Evolutionary conservation across 2,888 invertebrate species (phyloP).

Genomic region (Oligia latruncula): DNA sequence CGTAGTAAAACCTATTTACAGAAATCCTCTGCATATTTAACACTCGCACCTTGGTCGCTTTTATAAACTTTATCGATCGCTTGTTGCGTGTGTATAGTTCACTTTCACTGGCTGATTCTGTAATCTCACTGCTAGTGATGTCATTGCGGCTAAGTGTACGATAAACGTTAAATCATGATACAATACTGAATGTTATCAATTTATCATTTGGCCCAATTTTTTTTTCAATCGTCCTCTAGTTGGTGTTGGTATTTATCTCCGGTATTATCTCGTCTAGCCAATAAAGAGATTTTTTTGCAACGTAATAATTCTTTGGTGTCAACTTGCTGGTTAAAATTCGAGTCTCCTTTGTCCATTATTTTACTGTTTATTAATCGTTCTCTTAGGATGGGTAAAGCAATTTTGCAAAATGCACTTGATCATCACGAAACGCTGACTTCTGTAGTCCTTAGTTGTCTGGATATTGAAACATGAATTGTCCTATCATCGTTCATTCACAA

Average conservation of each 20-base stretch:
- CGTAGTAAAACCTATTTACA: slow-evolving; percentile 41
- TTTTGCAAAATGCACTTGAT: background rate
- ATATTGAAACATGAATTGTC: background rate
- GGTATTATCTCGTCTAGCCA: slow-evolving; percentile 40
- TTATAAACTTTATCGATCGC: slow-evolving; percentile 54
- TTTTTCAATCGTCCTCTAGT: slow-evolving; percentile 8
- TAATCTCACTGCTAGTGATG: slow-evolving; percentile 58
- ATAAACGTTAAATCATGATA: slow-evolving; percentile 35
- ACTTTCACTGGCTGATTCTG: slow-evolving; percentile 60
- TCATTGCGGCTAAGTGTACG: slow-evolving; percentile 41
- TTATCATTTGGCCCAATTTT: slow-evolving; percentile 32
- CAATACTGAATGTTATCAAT: slow-evolving; percentile 36
- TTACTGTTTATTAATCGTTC: background rate
- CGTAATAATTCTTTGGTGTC: background rate
- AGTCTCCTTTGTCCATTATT: background rate
- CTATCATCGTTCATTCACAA: background rate
- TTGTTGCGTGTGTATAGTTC: slow-evolving; percentile 50
- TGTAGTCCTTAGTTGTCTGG: background rate
- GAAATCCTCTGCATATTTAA: slow-evolving; percentile 49
- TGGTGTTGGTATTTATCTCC: slow-evolving; percentile 15
- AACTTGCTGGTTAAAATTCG: background rate
- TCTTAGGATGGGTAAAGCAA: background rate
- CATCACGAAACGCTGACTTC: background rate
- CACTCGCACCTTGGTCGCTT: slow-evolving; percentile 32
- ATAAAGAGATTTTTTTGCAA: slow-evolving; percentile 6